Base-by-base conservation (phyloP, 2,797 vertebrate genomes). In the Sorex maritimensis region DNA sequence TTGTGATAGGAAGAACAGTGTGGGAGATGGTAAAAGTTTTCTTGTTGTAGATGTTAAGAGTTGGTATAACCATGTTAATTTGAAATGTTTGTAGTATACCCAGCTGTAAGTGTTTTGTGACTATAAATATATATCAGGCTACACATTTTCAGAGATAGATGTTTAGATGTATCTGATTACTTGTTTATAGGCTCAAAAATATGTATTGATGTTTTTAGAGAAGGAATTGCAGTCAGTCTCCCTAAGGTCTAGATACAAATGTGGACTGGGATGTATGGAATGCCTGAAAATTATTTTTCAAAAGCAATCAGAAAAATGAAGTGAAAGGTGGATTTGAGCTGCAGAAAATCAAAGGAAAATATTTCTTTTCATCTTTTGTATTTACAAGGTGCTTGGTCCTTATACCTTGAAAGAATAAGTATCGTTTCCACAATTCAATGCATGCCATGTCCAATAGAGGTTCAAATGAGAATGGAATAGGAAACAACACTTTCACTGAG, bases 321-420 rank as follows among this genome's bases (percentile, higher is more conserved):
- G 86, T 84, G 15, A 77, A 93, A 69, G 67, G 6, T 38, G 10
- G 28, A n/a, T 74, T 77, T 94, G 44, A 72, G 8, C 26, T 75
- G 3, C 1, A 74, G 1, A 90, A 87, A 81, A 79, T 88, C 15
- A 34, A 92, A 72, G 41, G 86, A 19, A 21, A 79, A 7, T 65
- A 21, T 15, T 38, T 71, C 19, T 68, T 77, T 75, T 91, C 28
- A 81, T 87, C 86, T 12, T 10, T 77, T 63, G 13, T 63, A 19
- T 81, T 38, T 78, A 72, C 38, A 91, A 13, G 58, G 34, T 81
- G 8, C 17, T 79, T 63, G 78, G 69, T 10, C 28, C 49, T 6
- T 69, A 26, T 19, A 5, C 65, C 8, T 86, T 74, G 24, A 67
- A 55, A 63, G 23, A 87, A 77, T 24, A 83, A 88, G 58, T 72